Base-by-base conservation (phyloP, 2,113 vertebrate species). In the Tiliqua scincoides region DNA sequence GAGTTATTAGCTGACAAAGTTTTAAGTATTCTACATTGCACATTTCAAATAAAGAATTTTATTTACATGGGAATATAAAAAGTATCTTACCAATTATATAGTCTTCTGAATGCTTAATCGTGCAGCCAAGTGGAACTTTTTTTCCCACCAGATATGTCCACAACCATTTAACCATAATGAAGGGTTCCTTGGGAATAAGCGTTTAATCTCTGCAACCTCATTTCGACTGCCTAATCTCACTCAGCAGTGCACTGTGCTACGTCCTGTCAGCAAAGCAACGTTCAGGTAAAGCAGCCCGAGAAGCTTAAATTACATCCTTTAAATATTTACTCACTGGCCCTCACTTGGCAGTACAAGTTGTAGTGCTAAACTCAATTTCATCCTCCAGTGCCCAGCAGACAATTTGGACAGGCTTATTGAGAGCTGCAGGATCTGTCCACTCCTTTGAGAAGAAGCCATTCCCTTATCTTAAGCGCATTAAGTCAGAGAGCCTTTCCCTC, bases 351-450 rank as follows among this genome's bases (percentile, higher is more conserved):
- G 88, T 88, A 92, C 93, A 90, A 79, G 85, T 95, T 88, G 89
- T 93, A 95, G 94, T 94, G 95, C 91, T 96, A 95, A 96, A 97
- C 95, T 97, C 96, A 98, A 96, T 97, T 97, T 97, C 96, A 97
- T 94, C 94, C 95, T 96, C 89, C 87, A 88, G 85, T 95, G 95
- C 90, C 78, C 94, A 90, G 93, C 93, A 97, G 96, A 96, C 96
- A 97, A 96, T 97, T 95, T 95, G 96, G 96, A 96, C 95, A 96
- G 95, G 92, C 95, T 96, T 96, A 95, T 93, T 92, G 95, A 97
- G 94, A 90, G 94, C 73, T 70, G 54, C 73, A 63, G 79, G 32
- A 73, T 92, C 87, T 89, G 93, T 88, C 75, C 54, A 83, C 76
- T 62, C 83, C 65, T 94, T 93, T 85, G 74, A 91, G 78, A 30